A percentile compares a stretch with the other conserved stretches of the same genome.
phyloP scores from a whole-genome alignment of 2,113 vertebrate species.

The Aplodontia rufa region DNA sequence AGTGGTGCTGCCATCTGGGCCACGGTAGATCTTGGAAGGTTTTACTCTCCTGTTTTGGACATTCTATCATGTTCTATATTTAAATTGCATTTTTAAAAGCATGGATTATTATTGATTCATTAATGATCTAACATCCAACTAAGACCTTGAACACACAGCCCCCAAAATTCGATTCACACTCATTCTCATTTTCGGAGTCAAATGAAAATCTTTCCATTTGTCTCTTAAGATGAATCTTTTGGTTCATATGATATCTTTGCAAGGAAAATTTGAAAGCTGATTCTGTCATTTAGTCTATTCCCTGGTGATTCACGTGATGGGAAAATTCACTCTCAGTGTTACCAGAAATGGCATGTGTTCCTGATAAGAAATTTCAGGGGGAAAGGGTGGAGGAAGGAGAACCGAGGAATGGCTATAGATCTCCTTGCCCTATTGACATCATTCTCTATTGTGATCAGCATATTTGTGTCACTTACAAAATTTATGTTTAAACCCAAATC shows the following conservation, averaged over 20 bases:
- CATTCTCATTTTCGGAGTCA: neutral
- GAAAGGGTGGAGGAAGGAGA: neutral
- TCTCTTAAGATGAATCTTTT: neutral
- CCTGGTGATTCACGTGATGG: neutral
- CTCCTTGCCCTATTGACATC: neutral
- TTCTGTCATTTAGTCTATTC: neutral
- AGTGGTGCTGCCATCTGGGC: neutral
- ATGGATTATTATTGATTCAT: neutral
- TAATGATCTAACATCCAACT: neutral
- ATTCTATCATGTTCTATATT: neutral
- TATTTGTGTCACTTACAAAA: neutral
- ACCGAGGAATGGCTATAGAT: neutral
- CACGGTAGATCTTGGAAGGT: neutral
- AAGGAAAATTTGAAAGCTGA: slow-evolving; percentile 4
- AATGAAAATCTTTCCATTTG: neutral
- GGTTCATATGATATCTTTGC: neutral
- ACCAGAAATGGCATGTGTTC: neutral
- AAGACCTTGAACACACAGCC: neutral
- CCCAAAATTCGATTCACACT: neutral
- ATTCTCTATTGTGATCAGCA: neutral
- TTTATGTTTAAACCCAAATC: neutral
- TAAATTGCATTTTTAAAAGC: neutral
- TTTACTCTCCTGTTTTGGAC: neutral
- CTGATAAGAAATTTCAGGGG: neutral
- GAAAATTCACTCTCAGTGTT: neutral